Base-by-base conservation (phyloP, 2,888 invertebrate species). In the Melanargia galathea region DNA sequence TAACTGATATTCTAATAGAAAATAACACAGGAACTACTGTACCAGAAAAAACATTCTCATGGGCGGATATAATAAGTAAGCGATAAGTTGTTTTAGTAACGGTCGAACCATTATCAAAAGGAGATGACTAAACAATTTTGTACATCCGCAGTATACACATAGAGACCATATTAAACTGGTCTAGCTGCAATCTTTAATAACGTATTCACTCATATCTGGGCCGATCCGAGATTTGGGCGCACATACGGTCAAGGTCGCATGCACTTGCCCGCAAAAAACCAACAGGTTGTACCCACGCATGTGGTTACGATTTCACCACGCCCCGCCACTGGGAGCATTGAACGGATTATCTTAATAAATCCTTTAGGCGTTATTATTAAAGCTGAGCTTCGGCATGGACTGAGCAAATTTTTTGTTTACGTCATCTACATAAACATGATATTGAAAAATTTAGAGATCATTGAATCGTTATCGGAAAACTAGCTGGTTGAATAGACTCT, bases 241-340 rank as follows among this genome's bases (percentile, higher is more conserved):
- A 65, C 67, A 74, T 74, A 71, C 80, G 89, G 90, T 89, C 90
- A 91, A 91, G 90, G 90, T 74, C 90, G 79, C 82, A 77, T 84
- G 84, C 86, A 87, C 83, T 81, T 81, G 81, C 73, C 75, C 78
- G 86, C 86, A 89, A 90, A 89, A 88, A 88, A 86, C 73, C 76
- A 81, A 85, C 88, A 81, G 84, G 87, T 89, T 87, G 79, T 79
- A 77, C 81, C 80, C 81, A 69, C 84, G 80, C 81, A 81, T 82
- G 77, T 74, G 78, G 78, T 73, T 71, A 67, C 60, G 69, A 75
- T 80, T 79, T 79, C 72, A 63, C 56, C 52, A 46, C 52, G 35
- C 57, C 54, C 46, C 54, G 38, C 48, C 35, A 38, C 54, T 54
- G 56, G 54, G 68, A 61, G 45, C 61, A 69, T 33, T 65, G 67